A percentile compares a stretch with the other conserved stretches of the same genome.
phyloP scores from a whole-genome alignment of 1,140 invertebrate species.

The Lysiphlebus fabarum region DNA sequence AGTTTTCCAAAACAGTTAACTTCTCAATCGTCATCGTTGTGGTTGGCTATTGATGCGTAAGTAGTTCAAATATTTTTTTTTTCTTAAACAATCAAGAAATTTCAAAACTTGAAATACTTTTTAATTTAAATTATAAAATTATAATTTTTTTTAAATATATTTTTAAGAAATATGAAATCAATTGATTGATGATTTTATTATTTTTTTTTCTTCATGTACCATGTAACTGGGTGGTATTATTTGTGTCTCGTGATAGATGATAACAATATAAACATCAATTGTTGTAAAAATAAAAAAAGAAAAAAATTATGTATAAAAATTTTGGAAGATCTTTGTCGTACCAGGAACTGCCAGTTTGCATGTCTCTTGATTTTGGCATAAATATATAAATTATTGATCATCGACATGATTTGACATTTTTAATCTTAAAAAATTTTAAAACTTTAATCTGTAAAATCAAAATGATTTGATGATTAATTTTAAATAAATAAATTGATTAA shows the following conservation, averaged over 20 bases:
- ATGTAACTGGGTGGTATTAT: constrained; percentile 13
- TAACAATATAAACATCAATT: too few relatives aligned
- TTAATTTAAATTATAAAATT: too few relatives aligned
- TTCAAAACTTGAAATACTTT: not conserved
- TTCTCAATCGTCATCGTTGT: not conserved
- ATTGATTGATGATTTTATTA: too few relatives aligned
- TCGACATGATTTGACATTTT: too few relatives aligned
- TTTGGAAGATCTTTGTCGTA: constrained; percentile 25
- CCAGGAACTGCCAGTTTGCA: constrained; percentile 33
- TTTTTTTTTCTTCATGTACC: constrained; percentile 1
- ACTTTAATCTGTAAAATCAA: too few relatives aligned
- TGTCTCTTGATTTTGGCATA: constrained; percentile 14
- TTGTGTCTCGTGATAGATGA: constrained; percentile 9
- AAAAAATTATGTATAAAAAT: constrained; percentile 7
- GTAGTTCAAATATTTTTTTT: constrained; percentile 10
- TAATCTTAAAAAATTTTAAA: too few relatives aligned
- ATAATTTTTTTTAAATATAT: too few relatives aligned
- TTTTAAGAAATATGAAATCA: too few relatives aligned
- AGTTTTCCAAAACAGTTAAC: constrained; percentile 7
- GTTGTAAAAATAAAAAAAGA: not conserved
- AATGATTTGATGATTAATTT: too few relatives aligned
- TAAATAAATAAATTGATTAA: too few relatives aligned
- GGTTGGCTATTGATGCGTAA: not conserved
- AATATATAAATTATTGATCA: too few relatives aligned
- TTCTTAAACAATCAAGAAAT: not conserved